These are phyloP conservation scores for Pachypsylla venusta DNA, from an alignment of 1,140 invertebrate genomes.

Conservation along the genomic window DNA sequence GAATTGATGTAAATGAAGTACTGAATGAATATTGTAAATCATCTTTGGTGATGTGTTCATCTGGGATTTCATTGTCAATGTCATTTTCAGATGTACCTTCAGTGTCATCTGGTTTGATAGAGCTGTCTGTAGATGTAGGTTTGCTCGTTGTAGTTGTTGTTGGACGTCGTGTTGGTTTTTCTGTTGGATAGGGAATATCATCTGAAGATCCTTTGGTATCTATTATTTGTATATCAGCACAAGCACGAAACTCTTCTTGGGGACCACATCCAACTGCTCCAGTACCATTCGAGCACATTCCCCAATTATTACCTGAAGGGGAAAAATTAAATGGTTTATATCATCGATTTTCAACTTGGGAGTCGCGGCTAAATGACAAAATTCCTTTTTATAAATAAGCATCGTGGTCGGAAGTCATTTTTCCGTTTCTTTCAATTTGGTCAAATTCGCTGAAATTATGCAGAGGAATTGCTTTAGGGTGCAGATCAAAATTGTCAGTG, in stretches of 20 bases:
- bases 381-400: no score
- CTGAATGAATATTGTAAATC: conserved; percentile 21
- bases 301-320: conserved; percentile 47
- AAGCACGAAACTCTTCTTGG: conserved; percentile 75
- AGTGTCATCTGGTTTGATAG: conserved; percentile 8
- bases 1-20: conserved; percentile 14
- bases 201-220: conserved; percentile 31
- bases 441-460: no score
- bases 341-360: not conserved
- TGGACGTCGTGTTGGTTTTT: conserved; percentile 14
- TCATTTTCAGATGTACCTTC: conserved; percentile 18
- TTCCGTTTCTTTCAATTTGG: no score
- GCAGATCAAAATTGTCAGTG: no score
- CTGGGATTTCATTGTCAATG: conserved; percentile 21
- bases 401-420: no score
- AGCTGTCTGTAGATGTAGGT: conserved; percentile 15
- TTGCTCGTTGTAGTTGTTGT: conserved; percentile 15
- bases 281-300: conserved; percentile 50
- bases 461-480: no score
- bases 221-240: conserved; percentile 61
- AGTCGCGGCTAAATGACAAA: not conserved
- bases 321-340: conserved; percentile 23
- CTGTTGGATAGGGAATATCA: conserved; percentile 22
- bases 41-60: conserved; percentile 19
- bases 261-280: conserved; percentile 64